These are phyloP conservation scores for Mythimna ferrago DNA, from an alignment of 2,888 invertebrate species.

Conservation along the genomic window DNA sequence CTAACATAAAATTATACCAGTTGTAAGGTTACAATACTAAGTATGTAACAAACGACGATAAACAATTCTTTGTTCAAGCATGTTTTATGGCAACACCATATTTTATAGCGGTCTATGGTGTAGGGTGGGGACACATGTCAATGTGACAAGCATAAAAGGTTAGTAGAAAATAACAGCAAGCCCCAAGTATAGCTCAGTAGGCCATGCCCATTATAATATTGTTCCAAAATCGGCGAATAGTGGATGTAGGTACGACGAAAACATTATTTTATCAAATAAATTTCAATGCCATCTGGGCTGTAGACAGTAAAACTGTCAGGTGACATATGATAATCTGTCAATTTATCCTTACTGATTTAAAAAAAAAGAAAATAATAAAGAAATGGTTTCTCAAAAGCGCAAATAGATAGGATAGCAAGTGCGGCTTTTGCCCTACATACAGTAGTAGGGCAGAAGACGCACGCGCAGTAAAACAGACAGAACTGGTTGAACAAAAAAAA, in stretches of 20 bases:
- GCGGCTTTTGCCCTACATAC: too few relatives aligned
- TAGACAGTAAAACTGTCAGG: neutral
- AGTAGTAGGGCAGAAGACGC: too few relatives aligned
- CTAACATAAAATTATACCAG: too few relatives aligned
- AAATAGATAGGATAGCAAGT: too few relatives aligned
- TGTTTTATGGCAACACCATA: neutral
- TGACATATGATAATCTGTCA: too few relatives aligned
- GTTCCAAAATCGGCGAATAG: slow-evolving; percentile 21
- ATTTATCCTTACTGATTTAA: too few relatives aligned
- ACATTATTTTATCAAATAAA: neutral
- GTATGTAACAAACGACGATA: neutral
- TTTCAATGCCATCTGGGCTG: neutral
- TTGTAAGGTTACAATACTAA: too few relatives aligned
- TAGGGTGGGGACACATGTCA: neutral
- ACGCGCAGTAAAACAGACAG: too few relatives aligned
- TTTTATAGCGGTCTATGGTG: neutral
- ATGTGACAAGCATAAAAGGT: slow-evolving; percentile 13
- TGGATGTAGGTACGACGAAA: neutral
- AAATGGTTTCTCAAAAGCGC: too few relatives aligned
- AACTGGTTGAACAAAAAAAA: too few relatives aligned
- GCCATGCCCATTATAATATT: slow-evolving; percentile 3
- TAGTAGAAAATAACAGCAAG: neutral
- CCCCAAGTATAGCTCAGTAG: neutral
- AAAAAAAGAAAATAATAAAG: too few relatives aligned
- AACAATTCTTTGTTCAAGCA: neutral